Base-by-base conservation (phyloP, 1,140 invertebrate genomes). In the Oreohelix idahoensis region DNA sequence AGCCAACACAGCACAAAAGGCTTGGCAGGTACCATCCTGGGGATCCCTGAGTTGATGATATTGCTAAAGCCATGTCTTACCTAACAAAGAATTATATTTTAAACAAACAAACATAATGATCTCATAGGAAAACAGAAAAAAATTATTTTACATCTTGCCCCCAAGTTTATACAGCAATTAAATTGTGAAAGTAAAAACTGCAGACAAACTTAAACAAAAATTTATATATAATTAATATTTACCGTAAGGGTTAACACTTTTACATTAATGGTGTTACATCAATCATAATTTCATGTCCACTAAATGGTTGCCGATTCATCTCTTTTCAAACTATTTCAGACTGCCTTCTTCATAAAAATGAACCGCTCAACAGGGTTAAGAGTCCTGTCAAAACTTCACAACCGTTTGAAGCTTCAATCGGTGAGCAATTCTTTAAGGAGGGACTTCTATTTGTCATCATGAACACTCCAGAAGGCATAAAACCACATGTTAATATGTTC, bases 41-140 rank as follows among this genome's bases (percentile, higher is more conserved):
- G 53, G 71, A 45, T 74, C 23, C 71, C 71, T 66, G 63, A 66
- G 63, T 32, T 32, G n/a, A 66, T 66, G 29, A 32, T 32, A 66
- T 35, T 35, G 63, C n/a, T 32, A 66, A 32, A 66, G 29, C 29
- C 63, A 66, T 58, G 17, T 11, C 2, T 58, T n/a, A 58, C 53
- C 15, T 58, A 23, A 58, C 53, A 23, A 45, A 45, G 5, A 45
- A 5, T 8, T 45, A 45, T 15, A 45, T 15, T 45, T 45, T 5
- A 45, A 45, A 58, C 23, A 49, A 49, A 49, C 10, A 58, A 15
- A 58, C 26, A 58, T 20, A 23, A 58, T 58, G 10, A 15, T n/a
- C 53, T 23, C 53, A 58, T 45, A n/a, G n/a, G 42, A 45, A 58
- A 58, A 58, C 20, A 58, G 26, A 20, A 58, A 58, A n/a, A 20